These are phyloP conservation scores for Kradibia gibbosae DNA, from an alignment of 1,140 invertebrate genomes.

Conservation along the genomic window DNA sequence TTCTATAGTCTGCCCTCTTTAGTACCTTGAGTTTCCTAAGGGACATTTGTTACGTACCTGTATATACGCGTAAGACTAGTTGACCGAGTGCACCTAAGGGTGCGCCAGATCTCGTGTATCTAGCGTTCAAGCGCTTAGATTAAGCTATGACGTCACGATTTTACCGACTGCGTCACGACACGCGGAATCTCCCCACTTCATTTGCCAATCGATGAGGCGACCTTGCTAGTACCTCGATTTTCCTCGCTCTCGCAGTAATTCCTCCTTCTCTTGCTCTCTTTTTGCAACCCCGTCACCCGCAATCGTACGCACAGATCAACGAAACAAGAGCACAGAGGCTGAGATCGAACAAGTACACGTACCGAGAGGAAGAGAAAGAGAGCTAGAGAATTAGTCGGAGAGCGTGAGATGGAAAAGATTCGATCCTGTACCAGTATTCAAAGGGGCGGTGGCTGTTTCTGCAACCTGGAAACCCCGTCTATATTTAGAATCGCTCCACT, in stretches of 20 bases:
- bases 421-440: slow-evolving; percentile 62
- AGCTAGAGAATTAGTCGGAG: neutral
- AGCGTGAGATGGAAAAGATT: slow-evolving; percentile 51
- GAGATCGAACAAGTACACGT: neutral
- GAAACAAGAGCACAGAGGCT: neutral
- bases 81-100: slow-evolving; percentile 19
- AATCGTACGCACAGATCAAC: neutral
- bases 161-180: slow-evolving; percentile 63
- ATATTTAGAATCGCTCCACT: slow-evolving; percentile 70
- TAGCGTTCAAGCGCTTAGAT: slow-evolving; percentile 58
- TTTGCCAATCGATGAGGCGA: slow-evolving; percentile 71
- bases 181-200: slow-evolving; percentile 53
- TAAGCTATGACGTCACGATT: slow-evolving; percentile 69
- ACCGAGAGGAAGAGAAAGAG: neutral
- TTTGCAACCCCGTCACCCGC: neutral
- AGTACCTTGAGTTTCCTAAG: neutral
- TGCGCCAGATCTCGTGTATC: slow-evolving; percentile 57
- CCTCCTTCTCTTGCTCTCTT: too few relatives aligned
- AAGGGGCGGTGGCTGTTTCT: slow-evolving; percentile 73
- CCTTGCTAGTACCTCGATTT: slow-evolving; percentile 64
- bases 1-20: too few relatives aligned
- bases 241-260: neutral
- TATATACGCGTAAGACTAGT: neutral
- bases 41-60: neutral
- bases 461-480: slow-evolving; percentile 73